A percentile compares a stretch with the other conserved stretches of the same genome.
Conservation (phyloP, 2,113 vertebrate genomes). For the Nyctibius bracteatus region DNA sequence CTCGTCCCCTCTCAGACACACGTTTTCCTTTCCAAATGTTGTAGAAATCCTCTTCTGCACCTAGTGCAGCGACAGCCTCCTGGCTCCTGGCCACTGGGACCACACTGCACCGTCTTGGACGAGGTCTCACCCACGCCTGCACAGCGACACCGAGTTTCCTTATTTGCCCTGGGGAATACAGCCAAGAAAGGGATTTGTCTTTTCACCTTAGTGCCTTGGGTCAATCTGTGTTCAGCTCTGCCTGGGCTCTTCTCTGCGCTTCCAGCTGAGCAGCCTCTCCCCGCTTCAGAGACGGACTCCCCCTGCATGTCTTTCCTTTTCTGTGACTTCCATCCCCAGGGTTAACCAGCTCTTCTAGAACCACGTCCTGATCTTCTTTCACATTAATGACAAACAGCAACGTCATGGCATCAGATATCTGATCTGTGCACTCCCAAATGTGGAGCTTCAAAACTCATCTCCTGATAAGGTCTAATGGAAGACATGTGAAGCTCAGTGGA, state of each 20-base stretch:
- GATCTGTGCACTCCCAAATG: neutral
- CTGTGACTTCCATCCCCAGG: neutral
- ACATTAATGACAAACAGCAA: neutral
- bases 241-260: neutral
- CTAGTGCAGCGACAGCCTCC: neutral
- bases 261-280: neutral
- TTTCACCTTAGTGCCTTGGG: constrained; percentile 5
- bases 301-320: neutral
- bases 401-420: neutral
- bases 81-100: neutral
- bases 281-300: fast-evolving
- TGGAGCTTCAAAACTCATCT: neutral
- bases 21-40: neutral
- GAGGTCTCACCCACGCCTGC: fast-evolving
- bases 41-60: neutral
- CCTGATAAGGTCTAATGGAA: neutral
- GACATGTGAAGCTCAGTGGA: neutral
- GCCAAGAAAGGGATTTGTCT: constrained; percentile 31
- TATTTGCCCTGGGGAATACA: neutral
- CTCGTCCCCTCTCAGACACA: neutral
- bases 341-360: neutral
- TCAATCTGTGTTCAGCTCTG: constrained; percentile 14
- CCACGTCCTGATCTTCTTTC: neutral
- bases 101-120: neutral
- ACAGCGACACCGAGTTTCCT: neutral